A percentile compares a stretch with the other conserved stretches of the same genome.
phyloP scores from a whole-genome alignment of 2,113 vertebrate species.

The Paradisaea rubra region DNA sequence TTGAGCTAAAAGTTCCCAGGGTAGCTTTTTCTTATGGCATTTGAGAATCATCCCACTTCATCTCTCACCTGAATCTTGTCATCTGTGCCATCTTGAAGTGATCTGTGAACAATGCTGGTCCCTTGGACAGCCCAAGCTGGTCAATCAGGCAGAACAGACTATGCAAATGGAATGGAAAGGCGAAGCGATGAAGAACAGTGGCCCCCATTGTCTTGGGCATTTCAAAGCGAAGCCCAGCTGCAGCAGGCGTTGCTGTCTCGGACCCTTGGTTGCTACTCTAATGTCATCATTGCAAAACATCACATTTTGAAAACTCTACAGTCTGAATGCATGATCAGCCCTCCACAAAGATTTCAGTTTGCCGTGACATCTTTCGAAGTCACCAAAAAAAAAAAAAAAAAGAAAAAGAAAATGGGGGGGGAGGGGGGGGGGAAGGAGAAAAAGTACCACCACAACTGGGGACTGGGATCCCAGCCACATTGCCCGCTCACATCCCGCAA shows the following conservation, averaged over 20 bases:
- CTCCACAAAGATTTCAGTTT: conserved; percentile 42
- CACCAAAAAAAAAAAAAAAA: neutral
- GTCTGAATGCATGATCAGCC: conserved; percentile 61
- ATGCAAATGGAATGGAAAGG: conserved; percentile 80
- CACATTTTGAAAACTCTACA: conserved; percentile 62
- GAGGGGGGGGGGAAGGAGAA: too few species aligned
- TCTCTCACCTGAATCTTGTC: conserved; percentile 82
- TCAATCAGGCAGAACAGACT: conserved; percentile 85
- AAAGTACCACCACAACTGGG: neutral
- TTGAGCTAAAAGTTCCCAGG: conserved; percentile 50
- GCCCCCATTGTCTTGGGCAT: conserved; percentile 75
- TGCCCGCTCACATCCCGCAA: neutral
- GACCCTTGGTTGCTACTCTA: conserved; percentile 67
- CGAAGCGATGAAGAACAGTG: conserved; percentile 77
- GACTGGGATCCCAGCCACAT: neutral
- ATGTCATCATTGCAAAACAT: conserved; percentile 70
- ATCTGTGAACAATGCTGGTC: conserved; percentile 79
- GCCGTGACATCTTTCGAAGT: conserved; percentile 33
- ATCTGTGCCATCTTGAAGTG: conserved; percentile 75
- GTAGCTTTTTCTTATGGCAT: conserved; percentile 20
- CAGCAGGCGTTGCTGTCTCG: conserved; percentile 63
- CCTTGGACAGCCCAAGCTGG: conserved; percentile 70
- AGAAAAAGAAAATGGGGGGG: too few species aligned
- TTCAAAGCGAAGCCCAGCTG: conserved; percentile 83
- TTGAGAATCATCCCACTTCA: conserved; percentile 61